Percentiles rank a stretch among this genome's conserved stretches.
These are phyloP conservation scores for Triplophysa bombifrons DNA, from an alignment of 2,797 vertebrate genomes.

Conservation along the genomic window DNA sequence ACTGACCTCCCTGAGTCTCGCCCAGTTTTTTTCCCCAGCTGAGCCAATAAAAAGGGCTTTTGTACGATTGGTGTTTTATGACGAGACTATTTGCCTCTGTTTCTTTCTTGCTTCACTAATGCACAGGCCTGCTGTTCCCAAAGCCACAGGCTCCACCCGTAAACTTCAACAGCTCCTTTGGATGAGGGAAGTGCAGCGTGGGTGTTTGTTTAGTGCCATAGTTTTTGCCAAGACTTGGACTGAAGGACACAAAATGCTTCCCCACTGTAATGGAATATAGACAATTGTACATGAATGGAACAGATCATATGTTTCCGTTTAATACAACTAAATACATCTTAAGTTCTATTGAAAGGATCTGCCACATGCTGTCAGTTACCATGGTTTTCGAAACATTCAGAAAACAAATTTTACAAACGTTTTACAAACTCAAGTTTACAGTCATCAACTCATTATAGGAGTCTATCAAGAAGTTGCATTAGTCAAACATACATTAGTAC, in stretches of 20 bases:
- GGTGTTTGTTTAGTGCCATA: background rate
- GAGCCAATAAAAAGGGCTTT: conserved; percentile 30
- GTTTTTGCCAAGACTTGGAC: background rate
- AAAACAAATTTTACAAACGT: background rate
- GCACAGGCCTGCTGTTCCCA: conserved; percentile 27
- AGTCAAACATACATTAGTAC: no score
- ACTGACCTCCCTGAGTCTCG: background rate
- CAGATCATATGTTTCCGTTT: background rate
- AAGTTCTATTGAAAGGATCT: background rate
- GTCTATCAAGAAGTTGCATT: no score
- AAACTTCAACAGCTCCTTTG: conserved; percentile 23
- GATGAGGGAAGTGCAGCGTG: background rate
- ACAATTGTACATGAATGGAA: background rate
- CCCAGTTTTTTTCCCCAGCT: background rate
- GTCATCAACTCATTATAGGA: background rate
- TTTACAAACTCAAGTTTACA: background rate
- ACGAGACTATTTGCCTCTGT: conserved; percentile 30
- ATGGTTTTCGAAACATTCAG: background rate
- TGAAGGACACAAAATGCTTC: conserved; percentile 1
- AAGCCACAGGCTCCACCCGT: conserved; percentile 33
- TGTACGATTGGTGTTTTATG: conserved; percentile 32
- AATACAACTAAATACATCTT: background rate
- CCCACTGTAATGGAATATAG: background rate
- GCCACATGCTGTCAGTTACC: background rate
- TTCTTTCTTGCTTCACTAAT: conserved; percentile 36